Conservation (phyloP, 2,797 vertebrate species). For the Micropoecilia bifurca region DNA sequence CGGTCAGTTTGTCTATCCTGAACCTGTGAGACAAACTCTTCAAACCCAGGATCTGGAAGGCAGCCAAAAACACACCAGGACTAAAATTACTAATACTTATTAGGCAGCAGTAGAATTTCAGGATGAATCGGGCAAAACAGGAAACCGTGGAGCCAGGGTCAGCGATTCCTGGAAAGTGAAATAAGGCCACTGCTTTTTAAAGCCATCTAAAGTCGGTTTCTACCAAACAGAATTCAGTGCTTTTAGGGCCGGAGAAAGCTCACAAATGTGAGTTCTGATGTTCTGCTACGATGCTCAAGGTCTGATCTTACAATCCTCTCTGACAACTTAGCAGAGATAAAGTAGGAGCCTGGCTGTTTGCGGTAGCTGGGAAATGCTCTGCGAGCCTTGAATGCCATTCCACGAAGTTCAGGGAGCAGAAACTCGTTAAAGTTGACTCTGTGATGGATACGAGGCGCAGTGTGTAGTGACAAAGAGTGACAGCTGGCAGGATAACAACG, state of each 20-base stretch:
- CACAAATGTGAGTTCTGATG: slow-evolving; percentile 1
- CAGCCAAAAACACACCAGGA: background rate
- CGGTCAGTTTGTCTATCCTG: background rate
- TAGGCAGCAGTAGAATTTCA: background rate
- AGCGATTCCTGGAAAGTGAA: background rate
- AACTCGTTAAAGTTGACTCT: slow-evolving; percentile 65
- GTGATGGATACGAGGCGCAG: slow-evolving; percentile 44
- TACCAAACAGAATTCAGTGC: background rate
- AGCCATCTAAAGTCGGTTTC: background rate
- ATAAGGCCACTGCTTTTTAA: background rate
- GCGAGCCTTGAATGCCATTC: slow-evolving; percentile 54
- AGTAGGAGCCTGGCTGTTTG: slow-evolving; percentile 3
- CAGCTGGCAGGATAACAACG: slow-evolving; percentile 14
- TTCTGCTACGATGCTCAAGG: slow-evolving; percentile 12
- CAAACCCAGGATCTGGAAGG: background rate
- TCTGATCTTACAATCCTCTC: slow-evolving; percentile 18
- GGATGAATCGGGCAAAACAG: background rate
- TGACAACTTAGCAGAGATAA: slow-evolving; percentile 36
- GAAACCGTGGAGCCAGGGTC: background rate
- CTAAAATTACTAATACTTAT: background rate
- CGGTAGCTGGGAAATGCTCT: slow-evolving; percentile 21
- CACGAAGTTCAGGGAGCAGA: slow-evolving; percentile 30
- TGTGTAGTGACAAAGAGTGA: slow-evolving; percentile 11
- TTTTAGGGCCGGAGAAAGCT: background rate
- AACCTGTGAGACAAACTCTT: background rate